Evolutionary conservation across 2,888 invertebrate genomes (phyloP).

Genomic region (Lepidocyrtinus sp.): DNA sequence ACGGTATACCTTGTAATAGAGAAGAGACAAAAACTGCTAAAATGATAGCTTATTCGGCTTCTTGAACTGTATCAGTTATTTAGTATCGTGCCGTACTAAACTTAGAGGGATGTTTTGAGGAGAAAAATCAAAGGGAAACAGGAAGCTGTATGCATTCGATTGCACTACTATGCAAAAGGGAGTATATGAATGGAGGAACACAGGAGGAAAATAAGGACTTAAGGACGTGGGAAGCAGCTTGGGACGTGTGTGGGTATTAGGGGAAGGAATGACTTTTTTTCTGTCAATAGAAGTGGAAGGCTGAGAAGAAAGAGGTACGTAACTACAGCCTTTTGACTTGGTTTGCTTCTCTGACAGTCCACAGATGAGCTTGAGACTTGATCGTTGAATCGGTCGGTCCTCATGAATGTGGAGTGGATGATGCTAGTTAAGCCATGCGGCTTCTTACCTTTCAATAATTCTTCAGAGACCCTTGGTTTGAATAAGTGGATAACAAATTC

Average conservation of each 20-base stretch:
- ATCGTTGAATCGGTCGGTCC: no score
- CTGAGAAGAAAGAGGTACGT: not conserved
- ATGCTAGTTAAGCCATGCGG: no score
- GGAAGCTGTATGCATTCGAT: not conserved
- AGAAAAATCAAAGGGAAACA: not conserved
- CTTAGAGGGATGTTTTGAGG: not conserved
- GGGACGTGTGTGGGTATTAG: no score
- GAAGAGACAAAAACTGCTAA: slow-evolving; percentile 8
- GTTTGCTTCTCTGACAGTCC: no score
- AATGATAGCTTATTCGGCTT: slow-evolving; percentile 18
- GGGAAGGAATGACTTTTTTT: slow-evolving; percentile 23
- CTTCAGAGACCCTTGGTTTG: no score
- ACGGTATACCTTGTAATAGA: not conserved
- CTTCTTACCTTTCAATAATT: no score
- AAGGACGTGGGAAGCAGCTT: slow-evolving; percentile 18
- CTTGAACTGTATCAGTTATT: slow-evolving; percentile 13
- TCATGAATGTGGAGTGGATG: no score
- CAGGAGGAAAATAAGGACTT: not conserved
- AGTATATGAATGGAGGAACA: not conserved
- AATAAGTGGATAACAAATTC: no score
- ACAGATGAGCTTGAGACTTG: no score
- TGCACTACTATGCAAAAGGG: not conserved
- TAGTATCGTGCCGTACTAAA: not conserved
- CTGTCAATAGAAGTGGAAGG: slow-evolving; percentile 23
- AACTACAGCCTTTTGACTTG: not conserved